phyloP scores from a whole-genome alignment of 2,888 invertebrate species.

The Drosophila mettleri region DNA sequence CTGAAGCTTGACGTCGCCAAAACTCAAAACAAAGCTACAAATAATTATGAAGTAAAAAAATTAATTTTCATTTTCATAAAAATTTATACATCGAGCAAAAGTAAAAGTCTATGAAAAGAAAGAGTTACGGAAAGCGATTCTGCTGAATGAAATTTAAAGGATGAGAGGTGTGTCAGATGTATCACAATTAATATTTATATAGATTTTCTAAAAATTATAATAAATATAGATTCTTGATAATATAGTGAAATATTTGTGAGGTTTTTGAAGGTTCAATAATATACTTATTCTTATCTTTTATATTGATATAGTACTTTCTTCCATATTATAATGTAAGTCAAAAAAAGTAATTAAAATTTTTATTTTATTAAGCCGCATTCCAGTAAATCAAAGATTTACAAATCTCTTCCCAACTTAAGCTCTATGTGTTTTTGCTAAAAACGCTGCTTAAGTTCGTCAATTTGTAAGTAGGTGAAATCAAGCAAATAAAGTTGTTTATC shows the following conservation, averaged over 20 bases:
- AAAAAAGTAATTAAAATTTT: no score
- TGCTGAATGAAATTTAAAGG: background rate
- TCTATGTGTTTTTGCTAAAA: background rate
- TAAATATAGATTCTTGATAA: no score
- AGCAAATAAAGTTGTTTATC: slow-evolving; percentile 69
- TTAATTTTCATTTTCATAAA: slow-evolving; percentile 36
- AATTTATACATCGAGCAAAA: slow-evolving; percentile 21
- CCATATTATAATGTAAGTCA: background rate
- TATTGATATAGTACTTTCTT: background rate
- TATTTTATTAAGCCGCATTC: background rate
- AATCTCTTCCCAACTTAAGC: background rate
- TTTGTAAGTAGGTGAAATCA: slow-evolving; percentile 67
- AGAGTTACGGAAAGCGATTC: slow-evolving; percentile 13
- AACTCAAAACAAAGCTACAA: slow-evolving; percentile 25
- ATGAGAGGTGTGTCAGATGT: no score
- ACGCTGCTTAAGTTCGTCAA: slow-evolving; percentile 17
- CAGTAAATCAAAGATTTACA: background rate
- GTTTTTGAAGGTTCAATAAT: background rate
- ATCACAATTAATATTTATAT: no score
- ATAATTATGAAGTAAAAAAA: slow-evolving; percentile 50
- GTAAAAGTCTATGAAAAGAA: slow-evolving; percentile 18
- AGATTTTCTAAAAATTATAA: no score
- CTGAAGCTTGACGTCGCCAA: slow-evolving; percentile 37
- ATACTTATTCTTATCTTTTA: background rate
- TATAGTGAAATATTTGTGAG: background rate